These are phyloP conservation scores for Etheostoma nigrum DNA, from an alignment of 2,797 vertebrate genomes.

Conservation along the genomic window DNA sequence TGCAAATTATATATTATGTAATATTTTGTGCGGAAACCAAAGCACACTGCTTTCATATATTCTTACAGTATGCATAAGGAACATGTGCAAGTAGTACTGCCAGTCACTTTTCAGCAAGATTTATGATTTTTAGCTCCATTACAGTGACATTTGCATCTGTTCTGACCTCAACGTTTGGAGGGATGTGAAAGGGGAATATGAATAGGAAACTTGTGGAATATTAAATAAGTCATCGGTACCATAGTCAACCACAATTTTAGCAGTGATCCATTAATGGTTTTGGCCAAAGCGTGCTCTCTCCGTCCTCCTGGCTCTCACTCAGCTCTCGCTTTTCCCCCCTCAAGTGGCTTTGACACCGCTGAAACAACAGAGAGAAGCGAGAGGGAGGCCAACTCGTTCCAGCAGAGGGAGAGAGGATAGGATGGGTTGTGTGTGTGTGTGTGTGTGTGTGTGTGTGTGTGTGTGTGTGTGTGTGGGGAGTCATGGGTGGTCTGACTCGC, in stretches of 20 bases:
- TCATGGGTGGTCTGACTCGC: slow-evolving; percentile 78
- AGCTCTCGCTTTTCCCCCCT: slow-evolving; percentile 6
- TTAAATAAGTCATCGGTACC: background rate
- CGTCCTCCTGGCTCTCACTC: slow-evolving; percentile 16
- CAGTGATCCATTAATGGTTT: slow-evolving; percentile 11
- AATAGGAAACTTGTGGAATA: slow-evolving; percentile 2
- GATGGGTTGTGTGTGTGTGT: slow-evolving; percentile 2
- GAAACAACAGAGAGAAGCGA: slow-evolving; percentile 52
- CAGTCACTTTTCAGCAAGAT: background rate
- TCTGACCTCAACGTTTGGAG: background rate
- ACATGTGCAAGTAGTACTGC: background rate
- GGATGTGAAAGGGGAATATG: background rate
- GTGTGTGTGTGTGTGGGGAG: slow-evolving; percentile 8
- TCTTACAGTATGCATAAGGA: background rate
- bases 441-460: too few species aligned
- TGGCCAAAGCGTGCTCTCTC: slow-evolving; percentile 20
- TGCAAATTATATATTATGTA: background rate
- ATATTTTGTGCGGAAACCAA: background rate
- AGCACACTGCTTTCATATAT: background rate
- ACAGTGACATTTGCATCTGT: background rate
- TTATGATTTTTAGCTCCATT: background rate
- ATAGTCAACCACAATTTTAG: background rate
- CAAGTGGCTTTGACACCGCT: slow-evolving; percentile 44
- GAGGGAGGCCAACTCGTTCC: slow-evolving; percentile 53
- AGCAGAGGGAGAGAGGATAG: slow-evolving; percentile 35